Base-by-base conservation (phyloP, 2,888 invertebrate genomes). In the Caenorhabditis imperialis region DNA sequence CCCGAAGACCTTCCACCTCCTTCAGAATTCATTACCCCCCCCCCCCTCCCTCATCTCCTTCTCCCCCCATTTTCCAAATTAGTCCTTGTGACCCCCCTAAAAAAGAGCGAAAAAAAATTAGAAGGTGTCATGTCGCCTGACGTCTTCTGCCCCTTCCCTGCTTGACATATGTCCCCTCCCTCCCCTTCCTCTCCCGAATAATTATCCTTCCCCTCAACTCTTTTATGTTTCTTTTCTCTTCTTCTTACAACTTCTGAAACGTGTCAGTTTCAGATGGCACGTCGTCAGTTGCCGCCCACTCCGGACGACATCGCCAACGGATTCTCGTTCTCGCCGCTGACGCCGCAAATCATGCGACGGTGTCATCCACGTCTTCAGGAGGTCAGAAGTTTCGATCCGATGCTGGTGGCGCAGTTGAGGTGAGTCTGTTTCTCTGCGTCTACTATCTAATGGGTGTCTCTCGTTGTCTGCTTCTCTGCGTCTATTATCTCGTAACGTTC, bases 301-400 rank as follows among this genome's bases (percentile, higher is more conserved):
- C 72, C 72, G 30, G 72, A 72, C 37, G 70, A 70, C 48, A 65
- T 65, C 35, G 63, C 55, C 25, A 20, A 25, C 33, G 63, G 63
- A 18, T 55, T 47, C 35, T 54, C 48, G n/a, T 65, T 42, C 30
- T 47, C 63, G 5, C 53, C 57, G 18, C 42, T 54, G 53, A 71
- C 57, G 23, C 63, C 72, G n/a, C 72, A 58, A 45, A 58, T 63
- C 22, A 65, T 65, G 63, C 47, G 63, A 42, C 33, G 55, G 14
- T 57, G 62, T 51, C 72, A 72, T 72, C 72, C 53, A 47, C 50
- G 63, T 30, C 57, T 72, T 63, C 72, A 72, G 20, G 72, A 72
- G 25, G 72, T 72, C 0, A 42, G 63, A 45, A 72, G 72, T 48
- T 72, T 72, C 38, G 72, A 72, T 47, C 72, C 72, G 42, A 58